Percentiles rank a stretch among this genome's conserved stretches.
These are phyloP conservation scores for Chionomys nivalis DNA, from an alignment of 2,113 vertebrate genomes.

Conservation along the genomic window DNA sequence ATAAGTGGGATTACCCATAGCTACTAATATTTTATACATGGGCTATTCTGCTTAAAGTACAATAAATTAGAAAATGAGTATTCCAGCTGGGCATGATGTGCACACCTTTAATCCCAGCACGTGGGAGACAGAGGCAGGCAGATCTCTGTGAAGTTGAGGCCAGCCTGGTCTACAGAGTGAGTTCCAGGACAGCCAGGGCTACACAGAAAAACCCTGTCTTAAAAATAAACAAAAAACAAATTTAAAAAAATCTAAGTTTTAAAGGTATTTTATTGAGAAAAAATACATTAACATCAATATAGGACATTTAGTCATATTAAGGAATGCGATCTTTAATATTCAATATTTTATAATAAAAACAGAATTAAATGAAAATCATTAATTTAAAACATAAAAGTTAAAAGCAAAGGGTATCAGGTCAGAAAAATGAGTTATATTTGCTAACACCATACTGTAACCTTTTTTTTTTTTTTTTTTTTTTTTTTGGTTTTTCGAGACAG, in stretches of 20 bases:
- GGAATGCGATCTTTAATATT: neutral
- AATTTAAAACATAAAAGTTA: conserved; percentile 37
- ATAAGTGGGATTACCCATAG: neutral
- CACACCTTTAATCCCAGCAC: neutral
- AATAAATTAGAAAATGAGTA: conserved; percentile 40
- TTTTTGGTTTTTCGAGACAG: no score
- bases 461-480: no score
- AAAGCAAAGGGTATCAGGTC: neutral
- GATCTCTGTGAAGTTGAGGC: neutral
- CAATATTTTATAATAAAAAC: conserved; percentile 32
- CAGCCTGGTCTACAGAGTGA: neutral
- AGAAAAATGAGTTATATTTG: conserved; percentile 43
- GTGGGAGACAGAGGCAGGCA: neutral
- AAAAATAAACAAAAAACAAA: neutral
- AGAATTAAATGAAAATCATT: neutral
- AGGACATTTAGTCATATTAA: conserved; percentile 12
- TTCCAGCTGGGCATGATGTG: neutral
- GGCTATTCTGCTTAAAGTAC: neutral
- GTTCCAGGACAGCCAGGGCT: neutral
- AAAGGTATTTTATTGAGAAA: conserved; percentile 53
- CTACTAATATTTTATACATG: conserved; percentile 18
- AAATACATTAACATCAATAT: neutral
- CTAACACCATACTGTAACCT: conserved; percentile 41
- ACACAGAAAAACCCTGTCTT: neutral
- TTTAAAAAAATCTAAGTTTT: neutral